Base-by-base conservation (phyloP, 2,888 invertebrate genomes). In the Caenorhabditis sp. region DNA sequence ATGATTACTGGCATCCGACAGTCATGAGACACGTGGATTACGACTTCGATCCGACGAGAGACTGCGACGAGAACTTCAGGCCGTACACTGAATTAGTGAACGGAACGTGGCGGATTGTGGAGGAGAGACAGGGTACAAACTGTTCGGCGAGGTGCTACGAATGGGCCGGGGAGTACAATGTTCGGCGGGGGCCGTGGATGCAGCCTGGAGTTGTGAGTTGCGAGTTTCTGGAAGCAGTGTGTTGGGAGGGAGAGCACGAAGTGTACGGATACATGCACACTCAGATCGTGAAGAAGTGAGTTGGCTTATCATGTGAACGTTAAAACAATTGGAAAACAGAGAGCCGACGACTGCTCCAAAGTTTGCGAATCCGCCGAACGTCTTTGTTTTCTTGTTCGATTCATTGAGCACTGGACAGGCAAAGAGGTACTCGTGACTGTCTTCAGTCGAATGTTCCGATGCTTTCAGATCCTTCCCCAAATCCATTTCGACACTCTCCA, bases 211-310 rank as follows among this genome's bases (percentile, higher is more conserved):
- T 26, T 2, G 46, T 46, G 27, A n/a, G 37, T n/a, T 65, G 65
- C 27, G 65, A 65, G 27, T 55, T 65, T 15, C 45, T 65, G 13
- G 65, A 65, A 22, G 65, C 65, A 13, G 65, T 65, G n/a, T 65
- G 65, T 27, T 55, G 55, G 55, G 26, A 55, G 20, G 27, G 22
- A 20, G 26, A 35, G 3, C 8, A 0, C n/a, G 68, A 68, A 22
- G 52, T 58, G 1, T 68, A 68, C 52, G 68, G 68, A n/a, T 59
- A 68, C 24, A 43, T 68, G 5, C 68, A 68, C 52, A 52, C 68
- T 0, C 68, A 68, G 17, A 52, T 68, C 32, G 41, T 27, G 7
- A 37, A 37, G 9, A 68, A 56, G 66, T 68, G 39, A 50, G 50
- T 22, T n/a, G n/a, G n/a, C n/a, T n/a, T n/a, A n/a, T n/a, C n/a